A percentile compares a stretch with the other conserved stretches of the same genome.
Conservation (phyloP, 2,113 vertebrate species). For the Hypocryptadius cinnamomeus region DNA sequence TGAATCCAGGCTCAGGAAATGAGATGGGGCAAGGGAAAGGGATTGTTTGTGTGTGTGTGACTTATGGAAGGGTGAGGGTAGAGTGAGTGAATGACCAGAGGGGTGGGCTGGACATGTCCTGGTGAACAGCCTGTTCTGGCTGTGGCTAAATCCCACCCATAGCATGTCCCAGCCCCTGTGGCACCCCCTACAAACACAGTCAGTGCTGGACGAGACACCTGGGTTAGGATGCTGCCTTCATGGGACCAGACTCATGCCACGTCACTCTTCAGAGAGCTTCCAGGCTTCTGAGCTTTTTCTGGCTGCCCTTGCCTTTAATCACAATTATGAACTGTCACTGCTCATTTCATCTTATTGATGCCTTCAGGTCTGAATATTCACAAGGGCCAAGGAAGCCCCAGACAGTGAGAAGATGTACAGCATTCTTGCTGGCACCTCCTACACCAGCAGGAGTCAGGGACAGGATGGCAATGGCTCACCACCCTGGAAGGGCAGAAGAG, state of each 20-base stretch:
- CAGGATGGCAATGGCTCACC: background rate
- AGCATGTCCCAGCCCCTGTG: background rate
- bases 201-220: background rate
- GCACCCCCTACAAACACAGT: background rate
- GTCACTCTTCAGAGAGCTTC: background rate
- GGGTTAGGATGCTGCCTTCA: background rate
- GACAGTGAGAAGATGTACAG: background rate
- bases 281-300: background rate
- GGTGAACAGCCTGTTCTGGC: background rate
- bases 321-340: background rate
- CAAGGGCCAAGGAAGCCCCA: background rate
- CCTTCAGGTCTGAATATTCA: background rate
- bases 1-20: background rate
- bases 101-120: background rate
- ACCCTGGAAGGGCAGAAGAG: background rate
- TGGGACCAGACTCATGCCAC: background rate
- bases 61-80: background rate
- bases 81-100: background rate
- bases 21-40: background rate
- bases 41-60: background rate
- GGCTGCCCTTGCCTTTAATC: background rate
- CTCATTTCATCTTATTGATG: background rate
- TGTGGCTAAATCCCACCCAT: background rate
- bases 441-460: accelerated
- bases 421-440: background rate